Base-by-base conservation (phyloP, 35 echinoderm and acorn worm species). In the Lytechinus pictus region DNA sequence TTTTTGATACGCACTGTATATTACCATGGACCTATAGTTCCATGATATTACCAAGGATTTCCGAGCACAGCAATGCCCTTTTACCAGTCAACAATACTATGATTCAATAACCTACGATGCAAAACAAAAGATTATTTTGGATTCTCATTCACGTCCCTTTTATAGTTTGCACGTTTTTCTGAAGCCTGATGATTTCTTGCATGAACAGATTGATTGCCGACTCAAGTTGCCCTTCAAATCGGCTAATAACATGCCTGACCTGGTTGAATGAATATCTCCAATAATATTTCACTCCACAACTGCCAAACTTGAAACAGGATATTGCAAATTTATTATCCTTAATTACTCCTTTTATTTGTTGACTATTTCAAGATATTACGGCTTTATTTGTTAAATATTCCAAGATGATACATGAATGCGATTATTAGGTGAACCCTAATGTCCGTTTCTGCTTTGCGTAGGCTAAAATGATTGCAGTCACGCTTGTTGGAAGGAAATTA, bases 201-300 rank as follows among this genome's bases (percentile, higher is more conserved):
- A 79, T 79, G 66, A 79, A 79, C 66, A 19, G 66, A 79, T 79
- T 24, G 66, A 79, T 79, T n/a, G 66, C 66, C n/a, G 4, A 79
- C 66, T n/a, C 66, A 79, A 79, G 66, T 79, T 79, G 66, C 0
- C 66, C 66, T 79, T 79, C 19, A 79, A 79, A 79, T 79, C 21
- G 66, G 66, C 66, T 79, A 79, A 79, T 79, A 79, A 79, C 66
- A 79, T 79, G 66, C 66, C 66, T 79, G 66, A 79, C 66, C 66
- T 79, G 19, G 21, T 79, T 79, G n/a, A 6, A 24, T n/a, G 66
- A 79, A 79, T 79, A 79, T 24, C 66, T 24, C 66, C 66, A 79
- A 79, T n/a, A 79, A 79, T 79, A n/a, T 24, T 79, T 79, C 66
- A 79, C 19, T 79, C 66, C 19, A 79, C n/a, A 24, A 79, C 16